Evolutionary conservation across 2,888 invertebrate species (phyloP), one percentile per base, ranked within the genome.

Genomic region (Drosophila nigricruria): DNA sequence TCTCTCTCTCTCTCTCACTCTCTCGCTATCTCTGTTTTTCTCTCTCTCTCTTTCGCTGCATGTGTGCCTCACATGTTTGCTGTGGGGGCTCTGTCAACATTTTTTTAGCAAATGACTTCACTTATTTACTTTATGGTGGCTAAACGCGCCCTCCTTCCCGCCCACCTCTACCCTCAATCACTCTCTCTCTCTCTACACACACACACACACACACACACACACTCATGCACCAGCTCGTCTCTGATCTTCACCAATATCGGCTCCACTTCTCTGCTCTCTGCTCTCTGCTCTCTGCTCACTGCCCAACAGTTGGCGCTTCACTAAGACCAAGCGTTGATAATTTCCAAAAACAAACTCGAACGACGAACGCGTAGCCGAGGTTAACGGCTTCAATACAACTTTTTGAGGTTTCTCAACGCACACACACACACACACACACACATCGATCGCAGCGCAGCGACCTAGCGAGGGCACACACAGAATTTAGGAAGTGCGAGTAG

Each of bases 311-410:
- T 57, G 54, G 52, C 49, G 63, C 70, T 53, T 62, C 50, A 57
- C 81, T 69, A 77, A 78, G 58, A 64, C 62, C 62, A 34, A 18
- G 67, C 84, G 84, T 73, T 79, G 79, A 82, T 82, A 82, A 81
- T 86, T 82, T 79, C 74, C 70, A 77, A 83, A 88, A 72, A 67
- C 79, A 87, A 82, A 77, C 64, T 90, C 89, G 88, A 82, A 80
- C 90, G 88, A 83, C 89, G 90, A 90, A 85, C 89, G 85, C 78
- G 78, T 45, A 53, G 79, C 73, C 91, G 91, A 91, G 91, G 91
- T 91, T 91, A 91, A 91, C 91, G 91, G 91, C 91, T 91, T 91
- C 85, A 84, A 79, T 91, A 82, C 92, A 91, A 91, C 91, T 92
- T 90, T 91, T 88, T 82, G 79, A 78, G 89, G 83, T 89, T 88